phyloP scores from a whole-genome alignment of 2,113 vertebrate genomes.

The Cyanocitta stelleri region DNA sequence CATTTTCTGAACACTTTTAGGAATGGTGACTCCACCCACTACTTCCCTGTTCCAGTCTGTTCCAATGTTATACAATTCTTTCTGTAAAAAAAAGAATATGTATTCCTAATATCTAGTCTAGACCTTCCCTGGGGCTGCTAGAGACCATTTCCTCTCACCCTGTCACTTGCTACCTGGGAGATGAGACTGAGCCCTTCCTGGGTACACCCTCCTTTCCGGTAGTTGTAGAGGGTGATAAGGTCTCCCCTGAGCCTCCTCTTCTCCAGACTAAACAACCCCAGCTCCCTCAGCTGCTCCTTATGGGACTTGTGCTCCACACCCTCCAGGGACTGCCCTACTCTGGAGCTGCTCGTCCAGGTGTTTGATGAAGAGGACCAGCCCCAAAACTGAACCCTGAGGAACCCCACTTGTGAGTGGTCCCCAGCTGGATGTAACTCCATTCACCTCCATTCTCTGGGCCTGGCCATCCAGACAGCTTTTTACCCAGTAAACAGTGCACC shows the following conservation, averaged over 20 bases:
- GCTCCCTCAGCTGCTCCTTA: fast-evolving
- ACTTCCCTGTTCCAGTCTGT: not conserved
- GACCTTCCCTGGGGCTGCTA: not conserved
- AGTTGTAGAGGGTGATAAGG: too few species aligned
- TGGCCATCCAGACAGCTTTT: not conserved
- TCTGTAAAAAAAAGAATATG: not conserved
- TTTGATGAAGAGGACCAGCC: not conserved
- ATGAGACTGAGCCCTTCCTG: not conserved
- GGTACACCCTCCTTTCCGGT: not conserved
- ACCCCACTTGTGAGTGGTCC: fast-evolving
- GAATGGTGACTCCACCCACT: not conserved
- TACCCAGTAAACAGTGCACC: not conserved
- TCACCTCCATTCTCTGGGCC: not conserved
- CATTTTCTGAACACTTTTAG: not conserved
- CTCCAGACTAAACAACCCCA: not conserved
- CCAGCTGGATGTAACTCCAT: not conserved
- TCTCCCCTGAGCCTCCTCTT: not conserved
- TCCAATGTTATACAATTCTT: not conserved
- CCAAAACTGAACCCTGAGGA: not conserved
- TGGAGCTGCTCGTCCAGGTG: not conserved
- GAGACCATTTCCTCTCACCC: not conserved
- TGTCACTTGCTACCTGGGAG: not conserved
- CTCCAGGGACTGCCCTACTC: not conserved
- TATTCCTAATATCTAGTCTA: not conserved
- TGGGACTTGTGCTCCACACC: not conserved